phyloP scores from a whole-genome alignment of 1,140 invertebrate genomes.

The Drosophila repleta region DNA sequence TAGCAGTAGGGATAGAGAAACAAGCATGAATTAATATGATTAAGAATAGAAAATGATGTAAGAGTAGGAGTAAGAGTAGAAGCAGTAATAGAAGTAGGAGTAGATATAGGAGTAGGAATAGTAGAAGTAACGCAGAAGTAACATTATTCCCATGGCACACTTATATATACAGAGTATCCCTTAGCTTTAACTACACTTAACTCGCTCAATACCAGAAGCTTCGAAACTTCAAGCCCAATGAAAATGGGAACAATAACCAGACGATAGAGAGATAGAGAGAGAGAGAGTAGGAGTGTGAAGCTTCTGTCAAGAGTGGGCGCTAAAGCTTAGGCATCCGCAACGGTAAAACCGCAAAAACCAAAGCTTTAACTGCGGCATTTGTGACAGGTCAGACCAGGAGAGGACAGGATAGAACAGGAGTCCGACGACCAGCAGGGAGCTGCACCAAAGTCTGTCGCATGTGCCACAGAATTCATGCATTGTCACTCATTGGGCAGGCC shows the following conservation, averaged over 20 bases:
- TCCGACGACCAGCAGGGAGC: neutral
- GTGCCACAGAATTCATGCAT: conserved; percentile 57
- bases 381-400: neutral
- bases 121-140: too few relatives aligned
- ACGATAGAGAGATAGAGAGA: neutral
- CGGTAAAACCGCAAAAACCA: conserved; percentile 80
- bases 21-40: too few relatives aligned
- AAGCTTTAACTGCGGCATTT: conserved; percentile 66
- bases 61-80: too few relatives aligned
- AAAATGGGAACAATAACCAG: neutral
- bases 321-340: conserved; percentile 59
- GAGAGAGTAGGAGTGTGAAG: neutral
- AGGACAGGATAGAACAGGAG: neutral
- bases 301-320: neutral
- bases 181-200: too few relatives aligned
- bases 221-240: neutral
- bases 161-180: too few relatives aligned
- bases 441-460: conserved; percentile 5
- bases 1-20: too few relatives aligned
- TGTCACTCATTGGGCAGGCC: conserved; percentile 58
- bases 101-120: too few relatives aligned
- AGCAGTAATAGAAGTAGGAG: too few relatives aligned
- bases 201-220: neutral
- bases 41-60: too few relatives aligned
- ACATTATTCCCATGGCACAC: too few relatives aligned